Evolutionary conservation across 1,140 invertebrate species (phyloP).

Genomic region (Ganaspis sp.): DNA sequence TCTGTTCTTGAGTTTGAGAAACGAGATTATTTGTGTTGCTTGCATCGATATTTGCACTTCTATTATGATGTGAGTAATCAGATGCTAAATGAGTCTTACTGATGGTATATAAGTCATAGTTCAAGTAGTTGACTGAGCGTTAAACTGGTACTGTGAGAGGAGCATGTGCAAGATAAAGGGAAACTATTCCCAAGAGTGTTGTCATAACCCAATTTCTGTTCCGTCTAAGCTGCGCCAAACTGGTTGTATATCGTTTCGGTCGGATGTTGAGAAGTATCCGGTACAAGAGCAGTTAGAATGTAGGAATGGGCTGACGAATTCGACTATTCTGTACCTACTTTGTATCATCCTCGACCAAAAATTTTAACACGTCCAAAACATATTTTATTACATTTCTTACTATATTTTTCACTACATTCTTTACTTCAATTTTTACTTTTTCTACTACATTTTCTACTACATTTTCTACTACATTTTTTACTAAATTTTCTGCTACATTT

Average conservation of each 20-base stretch:
- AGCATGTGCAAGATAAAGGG: slow-evolving; percentile 61
- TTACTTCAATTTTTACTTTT: neutral
- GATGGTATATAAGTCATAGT: neutral
- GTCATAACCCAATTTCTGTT: slow-evolving; percentile 65
- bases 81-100: neutral
- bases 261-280: slow-evolving; percentile 9
- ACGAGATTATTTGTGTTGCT: too few relatives aligned
- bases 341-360: too few relatives aligned
- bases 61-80: neutral
- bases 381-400: too few relatives aligned
- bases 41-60: too few relatives aligned
- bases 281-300: slow-evolving; percentile 3
- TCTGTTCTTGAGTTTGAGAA: too few relatives aligned
- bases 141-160: slow-evolving; percentile 39
- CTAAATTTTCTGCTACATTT: too few relatives aligned
- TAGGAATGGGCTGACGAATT: neutral
- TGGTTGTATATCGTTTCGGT: slow-evolving; percentile 55
- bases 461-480: too few relatives aligned
- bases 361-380: too few relatives aligned
- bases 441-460: too few relatives aligned
- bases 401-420: neutral
- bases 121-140: slow-evolving; percentile 2
- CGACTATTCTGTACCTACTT: neutral
- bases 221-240: slow-evolving; percentile 52
- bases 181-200: slow-evolving; percentile 62